Evolutionary conservation across 2,888 invertebrate species (phyloP), one percentile per base, ranked within the genome.

Genomic region (Lymantria monacha): DNA sequence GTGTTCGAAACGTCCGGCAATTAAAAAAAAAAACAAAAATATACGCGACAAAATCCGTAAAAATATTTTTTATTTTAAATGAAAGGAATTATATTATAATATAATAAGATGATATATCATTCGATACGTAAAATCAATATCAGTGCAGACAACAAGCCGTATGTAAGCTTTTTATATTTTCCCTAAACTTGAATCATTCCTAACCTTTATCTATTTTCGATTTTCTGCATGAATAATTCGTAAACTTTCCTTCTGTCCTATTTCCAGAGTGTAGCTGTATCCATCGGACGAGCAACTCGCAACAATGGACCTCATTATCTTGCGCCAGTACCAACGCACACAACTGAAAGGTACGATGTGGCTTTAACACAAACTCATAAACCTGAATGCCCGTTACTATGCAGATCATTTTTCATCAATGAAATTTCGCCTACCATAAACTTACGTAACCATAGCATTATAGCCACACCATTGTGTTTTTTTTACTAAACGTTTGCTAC

Each of bases 211-310:
- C 31, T 41, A n/a, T 36, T 44, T 13, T 44, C 11, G 5, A 44
- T 40, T 14, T 22, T 30, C 42, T 42, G 30, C 9, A 48, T 30
- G 36, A 42, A n/a, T 49, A 12, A 48, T 53, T 55, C 42, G 41
- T 59, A 53, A 59, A 55, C 42, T 54, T 49, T 62, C 38, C 59
- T 54, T 63, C 51, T 66, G 15, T 64, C 57, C 53, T 66, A 78
- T 75, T 76, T 85, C 56, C 84, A 84, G 87, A 74, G 61, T 74
- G 70, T 65, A 77, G 75, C 74, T 71, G 77, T 70, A 76, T 72
- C 55, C 74, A 74, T 56, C 76, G 80, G 69, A 76, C 73, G 61
- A 69, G 69, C 63, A 59, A 66, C 63, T 68, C 65, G 56, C 69
- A 70, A 78, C 74, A 74, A 85, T 86, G 86, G 78, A 72, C 71